Evolutionary conservation across 2,888 invertebrate species (phyloP).

Genomic region (Pseudococcus jackbeardsleyi): DNA sequence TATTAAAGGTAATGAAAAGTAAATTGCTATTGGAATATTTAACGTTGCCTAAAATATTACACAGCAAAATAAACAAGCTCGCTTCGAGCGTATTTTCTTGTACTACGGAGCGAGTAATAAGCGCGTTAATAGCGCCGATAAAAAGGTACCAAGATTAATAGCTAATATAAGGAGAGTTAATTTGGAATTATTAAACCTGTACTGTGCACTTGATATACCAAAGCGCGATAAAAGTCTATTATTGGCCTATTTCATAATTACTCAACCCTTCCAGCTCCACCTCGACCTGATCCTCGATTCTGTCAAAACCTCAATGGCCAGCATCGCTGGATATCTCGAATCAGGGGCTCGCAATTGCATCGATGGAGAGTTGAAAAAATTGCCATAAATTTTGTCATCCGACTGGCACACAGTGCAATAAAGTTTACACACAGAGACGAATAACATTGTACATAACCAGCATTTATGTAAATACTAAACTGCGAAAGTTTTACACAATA

Average conservation of each 20-base stretch:
- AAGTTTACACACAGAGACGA: too few species aligned
- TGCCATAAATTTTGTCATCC: constrained; percentile 38
- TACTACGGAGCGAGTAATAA: not conserved
- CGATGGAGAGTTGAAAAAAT: not conserved
- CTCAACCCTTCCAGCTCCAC: not conserved
- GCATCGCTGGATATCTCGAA: not conserved
- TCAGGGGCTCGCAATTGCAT: not conserved
- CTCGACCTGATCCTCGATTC: not conserved
- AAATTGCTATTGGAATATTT: constrained; percentile 21
- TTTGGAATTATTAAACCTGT: constrained; percentile 18
- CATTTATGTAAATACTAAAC: constrained; percentile 46
- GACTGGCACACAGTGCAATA: too few species aligned
- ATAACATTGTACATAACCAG: too few species aligned
- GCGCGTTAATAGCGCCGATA: constrained; percentile 21
- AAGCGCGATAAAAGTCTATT: constrained; percentile 10
- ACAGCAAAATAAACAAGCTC: not conserved
- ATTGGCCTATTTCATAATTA: constrained; percentile 33
- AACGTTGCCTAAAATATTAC: constrained; percentile 10
- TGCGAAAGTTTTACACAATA: constrained; percentile 29
- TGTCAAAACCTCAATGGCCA: constrained; percentile 4
- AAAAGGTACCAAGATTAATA: constrained; percentile 37
- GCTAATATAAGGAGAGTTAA: constrained; percentile 33
- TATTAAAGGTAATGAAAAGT: constrained; percentile 39
- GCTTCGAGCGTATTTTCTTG: not conserved
- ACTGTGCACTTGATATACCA: not conserved